Base-by-base conservation (phyloP, 2,888 invertebrate species). In the Myopa tessellatipennis region DNA sequence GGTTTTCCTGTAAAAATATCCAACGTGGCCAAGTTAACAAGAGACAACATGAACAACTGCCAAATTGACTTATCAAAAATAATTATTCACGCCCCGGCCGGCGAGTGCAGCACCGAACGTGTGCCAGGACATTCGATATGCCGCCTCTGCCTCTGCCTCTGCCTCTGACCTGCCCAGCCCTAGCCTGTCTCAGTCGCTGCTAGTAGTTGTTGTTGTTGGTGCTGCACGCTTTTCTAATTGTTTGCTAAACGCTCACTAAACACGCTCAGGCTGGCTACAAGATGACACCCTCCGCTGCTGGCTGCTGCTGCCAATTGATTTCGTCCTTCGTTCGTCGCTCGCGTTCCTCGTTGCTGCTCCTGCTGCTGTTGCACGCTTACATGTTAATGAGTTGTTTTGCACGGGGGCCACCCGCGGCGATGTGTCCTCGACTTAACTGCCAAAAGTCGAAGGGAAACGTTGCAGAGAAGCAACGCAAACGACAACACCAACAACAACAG, bases 61-160 rank as follows among this genome's bases (percentile, higher is more conserved):
- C 36, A 36, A 68, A 74, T 73, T 69, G 67, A 74, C 60, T 69
- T 82, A 80, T 82, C 81, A 82, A 81, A 79, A 77, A 77, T 80
- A 81, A 83, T 82, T 83, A 82, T 82, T 78, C 80, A 82, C 81
- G 81, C 82, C 79, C 78, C 77, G 69, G 78, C 77, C 78, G 50
- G 76, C 55, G 36, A 73, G 77, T 73, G 75, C 55, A 45, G 76
- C 52, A 60, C 50, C 58, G 36, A 74, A 78, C 82, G 83, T 83
- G 83, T 83, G 83, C 82, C 83, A 82, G 79, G 76, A 80, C 70
- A 83, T 83, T 83, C 80, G 83, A 80, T 82, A 83, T 82, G 83
- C 83, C 80, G 81, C 78, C 79, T 58, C 77, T 74, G 78, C 76
- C 52, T 45, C 65, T 50, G 18, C 16, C 70, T 18, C n/a, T n/a